Conservation (phyloP, 2,888 invertebrate species). For the Stenichneumon culpator region DNA sequence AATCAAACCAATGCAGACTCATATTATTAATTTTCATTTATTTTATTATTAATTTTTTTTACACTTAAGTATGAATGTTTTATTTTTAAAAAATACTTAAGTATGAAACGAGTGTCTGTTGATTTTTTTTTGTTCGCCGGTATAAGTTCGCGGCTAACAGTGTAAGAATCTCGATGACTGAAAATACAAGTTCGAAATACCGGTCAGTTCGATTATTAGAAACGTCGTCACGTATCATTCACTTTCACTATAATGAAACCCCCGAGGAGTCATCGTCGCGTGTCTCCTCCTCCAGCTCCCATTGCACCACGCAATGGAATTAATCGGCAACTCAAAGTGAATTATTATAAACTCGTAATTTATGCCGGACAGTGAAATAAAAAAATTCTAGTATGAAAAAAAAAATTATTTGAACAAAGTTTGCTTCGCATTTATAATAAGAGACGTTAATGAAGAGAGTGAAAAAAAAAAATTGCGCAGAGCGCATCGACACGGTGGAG, state of each 20-base stretch:
- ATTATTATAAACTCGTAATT: neutral
- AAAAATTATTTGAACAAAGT: neutral
- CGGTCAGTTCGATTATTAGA: slow-evolving; percentile 75
- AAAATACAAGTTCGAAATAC: slow-evolving; percentile 24
- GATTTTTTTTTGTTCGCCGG: neutral
- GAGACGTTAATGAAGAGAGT: slow-evolving; percentile 7
- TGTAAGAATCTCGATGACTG: neutral
- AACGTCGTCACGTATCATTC: slow-evolving; percentile 82
- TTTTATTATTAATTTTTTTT: neutral
- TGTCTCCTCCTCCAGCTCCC: slow-evolving; percentile 15
- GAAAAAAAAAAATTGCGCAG: slow-evolving; percentile 4
- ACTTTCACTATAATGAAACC: slow-evolving; percentile 83
- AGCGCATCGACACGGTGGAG: slow-evolving; percentile 17
- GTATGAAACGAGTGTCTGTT: neutral
- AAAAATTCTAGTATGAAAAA: neutral
- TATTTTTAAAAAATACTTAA: neutral
- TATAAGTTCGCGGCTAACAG: neutral
- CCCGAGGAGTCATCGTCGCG: slow-evolving; percentile 73
- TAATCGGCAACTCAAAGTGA: neutral
- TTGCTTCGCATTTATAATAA: neutral
- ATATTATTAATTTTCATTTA: neutral
- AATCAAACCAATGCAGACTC: neutral
- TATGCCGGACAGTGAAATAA: neutral
- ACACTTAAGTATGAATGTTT: neutral
- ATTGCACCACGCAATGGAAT: neutral